Conservation (phyloP, 2,888 invertebrate species). For the Ommatoiulus sabulosus region DNA sequence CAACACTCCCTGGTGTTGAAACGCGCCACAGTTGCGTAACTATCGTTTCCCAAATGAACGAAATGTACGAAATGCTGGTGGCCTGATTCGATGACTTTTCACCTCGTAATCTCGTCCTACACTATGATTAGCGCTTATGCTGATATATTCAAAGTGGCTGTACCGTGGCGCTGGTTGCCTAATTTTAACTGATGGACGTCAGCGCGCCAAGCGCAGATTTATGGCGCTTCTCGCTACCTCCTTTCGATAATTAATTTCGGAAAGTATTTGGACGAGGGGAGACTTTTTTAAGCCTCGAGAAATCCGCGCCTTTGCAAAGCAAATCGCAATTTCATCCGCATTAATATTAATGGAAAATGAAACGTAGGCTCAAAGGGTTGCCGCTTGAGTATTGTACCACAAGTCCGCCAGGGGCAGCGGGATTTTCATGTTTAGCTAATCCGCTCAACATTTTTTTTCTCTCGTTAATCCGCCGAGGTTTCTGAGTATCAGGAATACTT, state of each 20-base stretch:
- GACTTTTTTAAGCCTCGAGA: background rate
- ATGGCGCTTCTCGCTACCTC: background rate
- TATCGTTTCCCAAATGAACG: background rate
- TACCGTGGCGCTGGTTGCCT: slow-evolving; percentile 23
- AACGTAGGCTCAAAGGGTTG: background rate
- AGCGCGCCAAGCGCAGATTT: background rate
- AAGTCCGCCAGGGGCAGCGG: background rate
- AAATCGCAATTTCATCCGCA: background rate
- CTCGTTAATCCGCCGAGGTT: too few relatives aligned
- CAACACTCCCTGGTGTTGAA: slow-evolving; percentile 21
- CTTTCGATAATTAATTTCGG: slow-evolving; percentile 36
- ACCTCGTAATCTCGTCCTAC: background rate
- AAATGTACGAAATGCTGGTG: slow-evolving; percentile 23
- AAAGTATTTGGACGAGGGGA: background rate
- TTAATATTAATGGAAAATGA: slow-evolving; percentile 24
- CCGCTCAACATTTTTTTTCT: background rate
- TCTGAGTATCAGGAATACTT: too few relatives aligned
- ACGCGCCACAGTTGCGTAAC: background rate
- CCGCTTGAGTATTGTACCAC: slow-evolving; percentile 5
- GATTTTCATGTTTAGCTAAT: background rate
- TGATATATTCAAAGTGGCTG: background rate
- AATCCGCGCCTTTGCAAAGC: background rate
- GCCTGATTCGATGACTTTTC: background rate
- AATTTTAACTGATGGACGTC: slow-evolving; percentile 17
- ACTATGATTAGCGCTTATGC: slow-evolving; percentile 24